Percentiles rank a stretch among this genome's conserved stretches.
Conservation (phyloP, 2,113 vertebrate genomes). For the Bombycilla garrulus region DNA sequence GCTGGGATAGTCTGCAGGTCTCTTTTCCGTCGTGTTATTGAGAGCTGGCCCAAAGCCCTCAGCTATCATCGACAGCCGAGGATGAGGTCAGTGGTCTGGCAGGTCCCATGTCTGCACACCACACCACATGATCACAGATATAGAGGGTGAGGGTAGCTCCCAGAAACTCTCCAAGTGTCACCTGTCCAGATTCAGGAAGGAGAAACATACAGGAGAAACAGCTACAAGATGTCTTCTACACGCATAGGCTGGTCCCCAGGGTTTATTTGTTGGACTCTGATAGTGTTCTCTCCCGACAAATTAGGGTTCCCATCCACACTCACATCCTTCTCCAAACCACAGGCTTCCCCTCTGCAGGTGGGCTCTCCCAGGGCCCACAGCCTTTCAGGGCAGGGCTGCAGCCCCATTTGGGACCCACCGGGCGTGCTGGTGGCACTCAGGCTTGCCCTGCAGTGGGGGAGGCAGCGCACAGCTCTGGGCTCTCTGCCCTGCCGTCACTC, state of each 20-base stretch:
- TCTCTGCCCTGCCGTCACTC: not conserved
- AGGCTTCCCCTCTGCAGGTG: not conserved
- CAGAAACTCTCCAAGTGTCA: not conserved
- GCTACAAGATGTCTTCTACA: not conserved
- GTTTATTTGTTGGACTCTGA: not conserved
- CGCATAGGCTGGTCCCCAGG: accelerated
- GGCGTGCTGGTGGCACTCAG: accelerated
- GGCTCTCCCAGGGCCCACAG: not conserved
- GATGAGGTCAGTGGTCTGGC: not conserved
- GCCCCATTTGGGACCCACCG: accelerated
- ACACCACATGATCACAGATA: not conserved
- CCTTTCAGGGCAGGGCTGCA: not conserved
- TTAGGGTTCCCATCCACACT: not conserved
- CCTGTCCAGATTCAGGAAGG: not conserved
- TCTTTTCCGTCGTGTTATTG: not conserved
- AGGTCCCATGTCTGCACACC: not conserved
- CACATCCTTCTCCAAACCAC: not conserved
- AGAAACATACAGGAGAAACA: accelerated
- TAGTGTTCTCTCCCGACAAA: not conserved
- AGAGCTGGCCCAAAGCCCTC: not conserved
- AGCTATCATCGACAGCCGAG: not conserved
- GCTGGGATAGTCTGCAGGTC: not conserved
- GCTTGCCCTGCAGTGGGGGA: not conserved
- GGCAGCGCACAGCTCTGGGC: not conserved
- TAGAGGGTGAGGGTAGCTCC: not conserved